Percentiles rank a stretch among this genome's conserved stretches.
Conservation (phyloP, 2,113 vertebrate species). For the Protobothrops mucrosquamatus region DNA sequence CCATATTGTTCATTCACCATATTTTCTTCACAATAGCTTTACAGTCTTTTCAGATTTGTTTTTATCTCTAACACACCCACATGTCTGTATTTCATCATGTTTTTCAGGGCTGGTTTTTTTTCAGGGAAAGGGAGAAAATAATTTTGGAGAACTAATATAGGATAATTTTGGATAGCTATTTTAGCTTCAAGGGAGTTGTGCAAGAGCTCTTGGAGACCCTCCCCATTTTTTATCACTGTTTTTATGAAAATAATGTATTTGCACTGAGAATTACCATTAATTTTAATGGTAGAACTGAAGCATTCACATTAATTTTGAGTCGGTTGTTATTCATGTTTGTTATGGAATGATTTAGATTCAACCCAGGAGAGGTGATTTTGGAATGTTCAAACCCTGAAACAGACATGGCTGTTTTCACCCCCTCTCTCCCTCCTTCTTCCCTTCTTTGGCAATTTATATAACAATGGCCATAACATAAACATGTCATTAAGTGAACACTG, state of each 20-base stretch:
- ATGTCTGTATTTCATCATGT: background rate
- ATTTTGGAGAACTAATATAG: background rate
- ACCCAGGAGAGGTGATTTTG: background rate
- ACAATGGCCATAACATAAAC: background rate
- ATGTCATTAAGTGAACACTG: background rate
- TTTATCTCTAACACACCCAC: background rate
- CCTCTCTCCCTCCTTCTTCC: background rate
- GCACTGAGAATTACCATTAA: background rate
- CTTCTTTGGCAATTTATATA: background rate
- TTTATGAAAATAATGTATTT: background rate
- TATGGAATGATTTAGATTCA: background rate
- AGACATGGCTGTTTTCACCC: background rate
- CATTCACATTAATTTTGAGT: background rate
- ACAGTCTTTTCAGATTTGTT: background rate
- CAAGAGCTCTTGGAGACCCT: background rate
- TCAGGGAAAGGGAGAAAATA: background rate
- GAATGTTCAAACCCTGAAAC: background rate
- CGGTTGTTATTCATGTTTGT: background rate
- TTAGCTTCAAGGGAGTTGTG: background rate
- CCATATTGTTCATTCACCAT: background rate
- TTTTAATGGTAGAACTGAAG: background rate
- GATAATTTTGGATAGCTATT: background rate
- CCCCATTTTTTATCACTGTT: background rate
- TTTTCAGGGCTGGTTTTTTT: background rate
- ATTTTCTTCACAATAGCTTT: background rate